These are phyloP conservation scores for Malaclemys terrapin DNA, from an alignment of 2,113 vertebrate species.

Conservation along the genomic window DNA sequence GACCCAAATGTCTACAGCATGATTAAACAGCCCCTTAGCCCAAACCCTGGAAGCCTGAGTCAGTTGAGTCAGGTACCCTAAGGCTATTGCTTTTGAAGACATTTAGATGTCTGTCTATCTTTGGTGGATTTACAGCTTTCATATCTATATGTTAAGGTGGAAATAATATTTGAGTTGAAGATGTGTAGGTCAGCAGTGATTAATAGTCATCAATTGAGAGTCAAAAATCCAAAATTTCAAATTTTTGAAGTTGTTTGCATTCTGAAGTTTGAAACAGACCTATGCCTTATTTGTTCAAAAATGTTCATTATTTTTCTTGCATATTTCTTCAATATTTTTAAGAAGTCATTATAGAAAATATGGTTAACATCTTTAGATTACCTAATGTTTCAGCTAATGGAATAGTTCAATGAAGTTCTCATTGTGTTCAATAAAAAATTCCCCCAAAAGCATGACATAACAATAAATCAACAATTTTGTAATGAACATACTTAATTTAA, in stretches of 20 bases:
- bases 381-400: neutral
- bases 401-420: neutral
- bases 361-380: neutral
- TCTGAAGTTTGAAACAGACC: neutral
- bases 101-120: neutral
- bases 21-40: neutral
- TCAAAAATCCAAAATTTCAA: neutral
- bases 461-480: neutral
- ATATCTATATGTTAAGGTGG: neutral
- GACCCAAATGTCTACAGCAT: neutral
- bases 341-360: neutral
- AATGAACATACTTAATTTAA: neutral
- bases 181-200: neutral
- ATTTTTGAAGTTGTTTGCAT: neutral
- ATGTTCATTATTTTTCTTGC: neutral
- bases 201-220: neutral
- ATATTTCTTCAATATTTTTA: neutral
- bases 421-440: neutral
- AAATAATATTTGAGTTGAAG: neutral
- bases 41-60: neutral
- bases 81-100: neutral
- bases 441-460: neutral
- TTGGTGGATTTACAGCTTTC: neutral
- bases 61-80: neutral
- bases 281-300: neutral